Evolutionary conservation across 2,888 invertebrate species (phyloP), one percentile per base, ranked within the genome.

Genomic region (Nomada ferruginata): DNA sequence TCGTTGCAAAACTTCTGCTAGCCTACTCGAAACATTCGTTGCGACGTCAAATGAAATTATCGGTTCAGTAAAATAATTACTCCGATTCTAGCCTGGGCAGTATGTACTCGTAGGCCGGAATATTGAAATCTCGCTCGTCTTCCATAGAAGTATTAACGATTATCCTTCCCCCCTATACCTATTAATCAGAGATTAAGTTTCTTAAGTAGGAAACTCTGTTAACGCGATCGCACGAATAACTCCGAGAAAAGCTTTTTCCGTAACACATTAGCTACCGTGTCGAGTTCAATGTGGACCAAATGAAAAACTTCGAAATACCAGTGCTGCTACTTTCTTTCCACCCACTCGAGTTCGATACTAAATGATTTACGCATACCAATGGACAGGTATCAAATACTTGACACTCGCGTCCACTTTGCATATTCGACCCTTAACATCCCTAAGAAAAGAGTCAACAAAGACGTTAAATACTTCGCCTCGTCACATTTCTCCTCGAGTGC

Each of bases 401-500:
- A 63, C n/a, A 36, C 36, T 23, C 36, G 42, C 18, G 36, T 63
- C 29, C n/a, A 15, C 70, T 29, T 60, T 4, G 26, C 23, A 50
- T 50, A 64, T 11, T 1, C 5, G 36, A 23, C 65, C 42, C 4
- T 11, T 2, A 18, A 7, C 13, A 20, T 42, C 26, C 15, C 15
- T 15, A 13, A 47, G 42, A 50, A 64, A 29, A 55, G 20, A 47
- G 13, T 63, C 47, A 57, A 64, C 50, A 47, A 36, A 20, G 26
- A 42, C 26, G 64, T 44, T 47, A 23, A 55, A 72, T 44, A 53
- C 52, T 50, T 74, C 23, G 63, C 10, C 4, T 64, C 29, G 15
- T 23, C 47, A 55, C 55, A 55, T 70, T 61, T 76, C 61, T 63
- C 2, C 13, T 23, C 53, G n/a, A 70, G 63, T 26, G 47, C 63